Percentiles rank a stretch among this genome's conserved stretches.
These are phyloP conservation scores for Diabrotica virgifera DNA, from an alignment of 1,140 invertebrate genomes.

Conservation along the genomic window DNA sequence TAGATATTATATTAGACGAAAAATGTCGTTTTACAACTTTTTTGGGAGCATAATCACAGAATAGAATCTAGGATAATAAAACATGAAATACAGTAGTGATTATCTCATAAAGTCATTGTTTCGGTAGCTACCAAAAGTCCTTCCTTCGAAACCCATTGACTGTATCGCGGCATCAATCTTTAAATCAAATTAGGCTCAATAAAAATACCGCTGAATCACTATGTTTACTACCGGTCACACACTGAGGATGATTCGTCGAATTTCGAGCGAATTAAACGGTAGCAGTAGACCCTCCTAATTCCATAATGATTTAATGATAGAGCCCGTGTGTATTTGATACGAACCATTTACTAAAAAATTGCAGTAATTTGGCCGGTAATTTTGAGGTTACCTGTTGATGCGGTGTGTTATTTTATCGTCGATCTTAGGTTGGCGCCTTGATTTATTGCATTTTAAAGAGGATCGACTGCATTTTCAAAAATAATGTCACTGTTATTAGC, in stretches of 20 bases:
- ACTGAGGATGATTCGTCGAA: conserved; percentile 7
- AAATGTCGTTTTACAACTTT: no score
- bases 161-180: no score
- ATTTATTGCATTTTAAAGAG: conserved; percentile 21
- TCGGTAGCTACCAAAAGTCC: no score
- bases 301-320: conserved; percentile 23
- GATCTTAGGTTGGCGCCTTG: conserved; percentile 13
- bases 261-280: conserved; percentile 21
- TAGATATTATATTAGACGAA: no score
- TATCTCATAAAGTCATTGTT: no score
- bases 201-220: no score
- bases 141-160: no score
- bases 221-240: conserved; percentile 1
- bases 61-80: no score
- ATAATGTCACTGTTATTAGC: conserved; percentile 13
- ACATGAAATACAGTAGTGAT: no score
- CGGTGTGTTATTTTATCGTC: conserved; percentile 8
- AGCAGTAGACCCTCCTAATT: conserved; percentile 17
- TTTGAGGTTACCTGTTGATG: conserved; percentile 5
- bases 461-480: not conserved
- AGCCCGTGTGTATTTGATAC: conserved; percentile 15
- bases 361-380: conserved; percentile 13
- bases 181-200: no score
- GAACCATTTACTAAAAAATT: conserved; percentile 20
- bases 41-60: no score